Evolutionary conservation across 1,140 invertebrate genomes (phyloP).

Genomic region (Ptiloglossa arizonensis): DNA sequence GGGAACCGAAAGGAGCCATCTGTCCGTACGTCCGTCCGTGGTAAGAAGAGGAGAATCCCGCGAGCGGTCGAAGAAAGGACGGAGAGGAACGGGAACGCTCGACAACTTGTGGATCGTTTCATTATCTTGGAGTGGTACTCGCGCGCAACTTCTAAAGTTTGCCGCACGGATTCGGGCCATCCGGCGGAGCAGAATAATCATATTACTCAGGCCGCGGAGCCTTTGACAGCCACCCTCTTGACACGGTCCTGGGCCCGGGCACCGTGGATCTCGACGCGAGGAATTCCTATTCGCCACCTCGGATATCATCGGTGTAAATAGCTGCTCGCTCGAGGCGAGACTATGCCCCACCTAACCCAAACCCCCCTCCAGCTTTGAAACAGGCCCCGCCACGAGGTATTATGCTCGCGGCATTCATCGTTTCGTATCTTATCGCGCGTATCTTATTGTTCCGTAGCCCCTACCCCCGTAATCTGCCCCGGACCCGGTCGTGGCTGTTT

Average conservation of each 20-base stretch:
- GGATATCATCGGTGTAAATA: conserved; percentile 55
- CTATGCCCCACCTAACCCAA: too few relatives aligned
- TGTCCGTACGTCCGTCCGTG: too few relatives aligned
- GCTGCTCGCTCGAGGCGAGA: conserved; percentile 35
- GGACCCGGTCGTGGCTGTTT: background rate
- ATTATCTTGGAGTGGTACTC: conserved; percentile 74
- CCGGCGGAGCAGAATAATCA: conserved; percentile 73
- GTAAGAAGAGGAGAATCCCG: background rate
- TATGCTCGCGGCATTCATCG: conserved; percentile 33
- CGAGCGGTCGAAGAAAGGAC: conserved; percentile 32
- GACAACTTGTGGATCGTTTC: conserved; percentile 78
- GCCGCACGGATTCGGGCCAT: conserved; percentile 68
- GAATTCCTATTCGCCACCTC: conserved; percentile 51
- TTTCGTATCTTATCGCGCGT: conserved; percentile 34
- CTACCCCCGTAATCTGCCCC: conserved; percentile 39
- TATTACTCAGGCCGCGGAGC: conserved; percentile 65
- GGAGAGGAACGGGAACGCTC: conserved; percentile 51
- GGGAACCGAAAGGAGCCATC: too few relatives aligned
- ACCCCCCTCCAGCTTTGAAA: too few relatives aligned
- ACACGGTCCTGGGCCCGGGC: conserved; percentile 52
- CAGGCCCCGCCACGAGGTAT: conserved; percentile 23
- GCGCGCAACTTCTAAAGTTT: conserved; percentile 74
- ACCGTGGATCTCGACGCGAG: conserved; percentile 51
- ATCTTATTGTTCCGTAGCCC: conserved; percentile 50
- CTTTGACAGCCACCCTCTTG: conserved; percentile 60